Evolutionary conservation across 2,888 invertebrate species (phyloP).

Genomic region (Steinernema scapterisci): DNA sequence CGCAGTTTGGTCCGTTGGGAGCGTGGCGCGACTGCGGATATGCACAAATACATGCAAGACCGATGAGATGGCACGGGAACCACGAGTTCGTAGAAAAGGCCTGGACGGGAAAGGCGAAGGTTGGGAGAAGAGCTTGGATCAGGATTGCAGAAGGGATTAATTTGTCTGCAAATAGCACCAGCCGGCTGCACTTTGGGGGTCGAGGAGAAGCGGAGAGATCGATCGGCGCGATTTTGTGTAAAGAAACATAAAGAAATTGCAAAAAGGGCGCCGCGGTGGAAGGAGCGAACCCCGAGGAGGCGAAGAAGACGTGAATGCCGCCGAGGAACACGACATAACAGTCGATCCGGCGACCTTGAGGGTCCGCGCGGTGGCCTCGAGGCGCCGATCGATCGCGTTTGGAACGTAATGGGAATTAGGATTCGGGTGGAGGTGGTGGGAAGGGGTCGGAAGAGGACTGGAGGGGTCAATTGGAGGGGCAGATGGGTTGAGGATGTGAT

Average conservation of each 20-base stretch:
- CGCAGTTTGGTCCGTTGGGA: not conserved
- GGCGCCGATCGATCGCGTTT: slow-evolving; percentile 25
- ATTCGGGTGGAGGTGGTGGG: too few relatives aligned
- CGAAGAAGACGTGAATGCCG: not conserved
- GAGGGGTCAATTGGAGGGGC: too few relatives aligned
- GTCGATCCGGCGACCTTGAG: slow-evolving; percentile 18
- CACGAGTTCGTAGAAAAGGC: not conserved
- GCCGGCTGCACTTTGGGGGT: slow-evolving; percentile 3
- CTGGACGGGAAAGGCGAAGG: too few relatives aligned
- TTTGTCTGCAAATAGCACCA: not conserved
- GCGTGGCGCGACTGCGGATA: not conserved
- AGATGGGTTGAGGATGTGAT: too few relatives aligned
- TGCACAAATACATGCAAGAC: not conserved
- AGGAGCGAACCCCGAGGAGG: not conserved
- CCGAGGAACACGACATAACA: slow-evolving; percentile 11
- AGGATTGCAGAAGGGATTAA: not conserved
- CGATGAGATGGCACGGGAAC: not conserved
- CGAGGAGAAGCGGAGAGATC: slow-evolving; percentile 6
- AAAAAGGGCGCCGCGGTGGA: slow-evolving; percentile 13
- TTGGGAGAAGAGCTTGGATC: too few relatives aligned
- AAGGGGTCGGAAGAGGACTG: too few relatives aligned
- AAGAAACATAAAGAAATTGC: slow-evolving; percentile 24
- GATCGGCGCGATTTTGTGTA: slow-evolving; percentile 12
- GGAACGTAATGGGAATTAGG: slow-evolving; percentile 7
- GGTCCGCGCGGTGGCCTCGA: slow-evolving; percentile 12